Base-by-base conservation (phyloP, 2,888 invertebrate genomes). In the Drosophila seclusa region DNA sequence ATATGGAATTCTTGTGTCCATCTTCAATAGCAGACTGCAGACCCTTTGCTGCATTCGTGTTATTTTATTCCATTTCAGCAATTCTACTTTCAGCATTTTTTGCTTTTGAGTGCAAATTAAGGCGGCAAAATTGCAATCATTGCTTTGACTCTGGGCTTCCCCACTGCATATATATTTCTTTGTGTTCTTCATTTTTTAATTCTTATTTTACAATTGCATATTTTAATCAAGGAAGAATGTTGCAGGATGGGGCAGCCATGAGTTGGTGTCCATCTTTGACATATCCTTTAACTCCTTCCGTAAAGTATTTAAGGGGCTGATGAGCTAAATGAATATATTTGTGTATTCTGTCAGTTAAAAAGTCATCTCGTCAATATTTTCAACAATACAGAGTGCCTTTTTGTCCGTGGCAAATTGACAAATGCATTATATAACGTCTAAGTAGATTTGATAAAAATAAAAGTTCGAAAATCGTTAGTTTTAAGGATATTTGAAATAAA, bases 71-170 rank as follows among this genome's bases (percentile, higher is more conserved):
- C 42, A 29, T 55, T 68, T 54, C 11, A 8, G 16, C 67, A 49
- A 50, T 27, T 11, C 2, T 21, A 45, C 18, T n/a, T 40, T 13
- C 34, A 21, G 34, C 32, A 34, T 32, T 36, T 34, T 31, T 24
- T 27, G 11, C 29, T 32, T 78, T 38, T 40, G 27, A 50, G 21
- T 60, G 57, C 52, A 73, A 79, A 79, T 69, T 60, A 69, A 69
- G 63, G 62, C 53, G 24, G 52, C 40, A 60, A n/a, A 45, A 49
- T 63, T 27, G 76, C 60, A 76, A 57, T 68, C 42, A 36, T 36
- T 32, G n/a, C 79, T 79, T 79, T 68, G 76, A 79, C 68, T 79
- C 55, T 76, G 79, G 62, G 52, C 42, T 78, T 50, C 63, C 34
- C 32, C 73, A 66, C 57, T 67, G 59, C 72, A 50, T 57, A 13